Conservation (phyloP, 2,113 vertebrate genomes). For the Fulica atra region DNA sequence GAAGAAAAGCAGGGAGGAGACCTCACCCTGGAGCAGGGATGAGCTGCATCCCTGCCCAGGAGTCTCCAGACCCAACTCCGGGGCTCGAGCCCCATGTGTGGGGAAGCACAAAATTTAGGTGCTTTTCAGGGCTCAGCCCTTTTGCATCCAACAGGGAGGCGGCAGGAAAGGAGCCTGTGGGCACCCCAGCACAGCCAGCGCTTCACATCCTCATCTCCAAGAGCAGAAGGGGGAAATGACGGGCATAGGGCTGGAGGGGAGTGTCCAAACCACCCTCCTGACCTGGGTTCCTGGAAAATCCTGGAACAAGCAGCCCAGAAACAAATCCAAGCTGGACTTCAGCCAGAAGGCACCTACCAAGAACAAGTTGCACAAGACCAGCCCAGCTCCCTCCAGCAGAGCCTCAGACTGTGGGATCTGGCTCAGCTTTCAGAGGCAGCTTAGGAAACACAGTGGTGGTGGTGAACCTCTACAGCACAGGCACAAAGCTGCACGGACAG, state of each 20-base stretch:
- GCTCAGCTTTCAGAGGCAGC: neutral
- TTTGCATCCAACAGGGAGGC: neutral
- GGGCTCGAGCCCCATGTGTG: neutral
- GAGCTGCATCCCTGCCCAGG: fast-evolving
- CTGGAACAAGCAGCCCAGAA: neutral
- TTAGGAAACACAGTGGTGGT: neutral
- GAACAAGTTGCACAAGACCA: neutral
- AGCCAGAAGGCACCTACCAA: neutral
- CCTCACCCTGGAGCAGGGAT: neutral
- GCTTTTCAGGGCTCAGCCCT: neutral
- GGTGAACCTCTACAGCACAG: neutral
- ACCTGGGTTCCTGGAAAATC: neutral
- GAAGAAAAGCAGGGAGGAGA: neutral
- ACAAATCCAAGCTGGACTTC: neutral
- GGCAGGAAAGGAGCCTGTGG: neutral
- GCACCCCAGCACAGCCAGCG: neutral
- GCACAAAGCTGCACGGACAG: neutral
- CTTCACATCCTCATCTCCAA: fast-evolving
- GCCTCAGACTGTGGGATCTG: neutral
- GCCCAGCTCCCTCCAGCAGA: neutral
- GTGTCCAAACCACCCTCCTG: neutral
- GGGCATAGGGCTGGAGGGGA: neutral
- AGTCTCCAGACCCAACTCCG: neutral
- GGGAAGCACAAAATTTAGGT: neutral
- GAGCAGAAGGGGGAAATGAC: neutral